Percentiles rank a stretch among this genome's conserved stretches.
These are phyloP conservation scores for Synanceia verrucosa DNA, from an alignment of 2,797 vertebrate genomes.

Conservation along the genomic window DNA sequence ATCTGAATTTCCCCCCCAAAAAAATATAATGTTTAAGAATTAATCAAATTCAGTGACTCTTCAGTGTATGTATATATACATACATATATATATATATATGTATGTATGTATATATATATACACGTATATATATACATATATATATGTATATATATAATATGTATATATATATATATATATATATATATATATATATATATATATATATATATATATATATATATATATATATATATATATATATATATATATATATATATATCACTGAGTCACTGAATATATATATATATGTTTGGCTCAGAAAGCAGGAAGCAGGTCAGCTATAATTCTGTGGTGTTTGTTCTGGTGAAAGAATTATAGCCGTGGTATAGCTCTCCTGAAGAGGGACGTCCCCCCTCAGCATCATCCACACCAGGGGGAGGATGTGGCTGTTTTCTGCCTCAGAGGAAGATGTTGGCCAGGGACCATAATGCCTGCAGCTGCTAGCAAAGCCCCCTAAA, in stretches of 20 bases:
- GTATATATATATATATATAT: too few relatives aligned
- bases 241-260: too few relatives aligned
- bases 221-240: too few relatives aligned
- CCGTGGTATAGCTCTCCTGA: slow-evolving; percentile 53
- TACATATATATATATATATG: too few relatives aligned
- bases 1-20: neutral
- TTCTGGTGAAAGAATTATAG: slow-evolving; percentile 43
- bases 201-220: too few relatives aligned
- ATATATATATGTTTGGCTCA: slow-evolving; percentile 16
- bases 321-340: slow-evolving; percentile 30
- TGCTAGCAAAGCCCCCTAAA: slow-evolving; percentile 67
- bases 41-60: neutral
- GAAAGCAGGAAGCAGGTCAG: slow-evolving; percentile 29
- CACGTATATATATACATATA: too few relatives aligned
- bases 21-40: too few relatives aligned
- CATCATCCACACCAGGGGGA: slow-evolving; percentile 54
- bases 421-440: slow-evolving; percentile 67
- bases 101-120: too few relatives aligned
- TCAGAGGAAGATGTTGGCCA: slow-evolving; percentile 69
- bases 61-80: too few relatives aligned
- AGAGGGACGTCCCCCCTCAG: slow-evolving; percentile 54
- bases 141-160: too few relatives aligned
- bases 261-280: too few relatives aligned
- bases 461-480: slow-evolving; percentile 74
- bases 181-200: too few relatives aligned